These are phyloP conservation scores for Epinephelus moara DNA, from an alignment of 2,113 vertebrate species.

Conservation along the genomic window DNA sequence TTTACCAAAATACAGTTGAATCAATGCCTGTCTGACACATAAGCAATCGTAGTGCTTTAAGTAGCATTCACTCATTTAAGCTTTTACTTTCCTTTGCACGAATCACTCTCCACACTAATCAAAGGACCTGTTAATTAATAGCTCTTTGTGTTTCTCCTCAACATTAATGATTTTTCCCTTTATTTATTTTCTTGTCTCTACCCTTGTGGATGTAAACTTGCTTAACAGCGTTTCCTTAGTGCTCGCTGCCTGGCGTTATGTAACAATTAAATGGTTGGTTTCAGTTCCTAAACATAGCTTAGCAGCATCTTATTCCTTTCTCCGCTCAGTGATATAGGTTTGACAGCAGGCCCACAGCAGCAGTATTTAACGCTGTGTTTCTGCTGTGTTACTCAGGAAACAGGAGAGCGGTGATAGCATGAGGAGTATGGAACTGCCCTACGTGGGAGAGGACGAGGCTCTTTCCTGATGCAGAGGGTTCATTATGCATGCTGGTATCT, in stretches of 20 bases:
- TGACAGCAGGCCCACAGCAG: background rate
- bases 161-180: background rate
- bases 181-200: background rate
- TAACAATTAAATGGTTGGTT: slow-evolving; percentile 35
- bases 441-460: slow-evolving; percentile 89
- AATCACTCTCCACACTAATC: background rate
- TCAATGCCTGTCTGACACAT: background rate
- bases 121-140: slow-evolving; percentile 5
- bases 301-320: background rate
- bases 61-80: background rate
- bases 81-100: slow-evolving; percentile 34
- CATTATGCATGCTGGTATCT: slow-evolving; percentile 26
- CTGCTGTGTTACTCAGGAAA: slow-evolving; percentile 87
- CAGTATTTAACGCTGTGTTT: slow-evolving; percentile 17
- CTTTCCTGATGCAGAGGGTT: slow-evolving; percentile 86
- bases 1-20: background rate
- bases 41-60: background rate
- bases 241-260: slow-evolving; percentile 9
- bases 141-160: background rate
- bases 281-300: slow-evolving; percentile 26
- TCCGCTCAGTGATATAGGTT: background rate
- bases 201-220: background rate
- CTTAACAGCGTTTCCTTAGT: background rate
- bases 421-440: slow-evolving; percentile 87
- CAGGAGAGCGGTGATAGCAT: slow-evolving; percentile 90